Evolutionary conservation across 23 tunicate species (phyloP).

Genomic region (Ascidia mentula): DNA sequence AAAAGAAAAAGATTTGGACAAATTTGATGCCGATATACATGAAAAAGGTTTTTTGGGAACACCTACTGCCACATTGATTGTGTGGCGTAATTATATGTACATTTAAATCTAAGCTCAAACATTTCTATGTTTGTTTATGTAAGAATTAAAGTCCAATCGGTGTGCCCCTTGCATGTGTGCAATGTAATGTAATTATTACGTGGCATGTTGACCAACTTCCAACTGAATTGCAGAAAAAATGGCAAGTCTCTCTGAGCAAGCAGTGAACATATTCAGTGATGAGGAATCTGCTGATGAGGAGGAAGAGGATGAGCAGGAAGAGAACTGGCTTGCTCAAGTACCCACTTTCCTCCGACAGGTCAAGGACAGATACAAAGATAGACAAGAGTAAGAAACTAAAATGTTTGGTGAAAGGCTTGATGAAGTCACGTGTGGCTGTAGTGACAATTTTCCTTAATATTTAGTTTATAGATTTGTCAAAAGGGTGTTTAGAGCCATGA

Average conservation of each 20-base stretch:
- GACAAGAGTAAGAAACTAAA: slow-evolving; percentile 7
- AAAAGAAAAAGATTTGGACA: neutral
- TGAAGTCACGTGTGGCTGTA: no score
- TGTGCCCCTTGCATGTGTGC: neutral
- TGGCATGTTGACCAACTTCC: no score
- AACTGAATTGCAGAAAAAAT: neutral
- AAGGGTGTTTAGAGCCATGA: no score
- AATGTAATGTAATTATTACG: neutral
- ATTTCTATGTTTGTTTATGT: no score
- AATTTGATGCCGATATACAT: neutral
- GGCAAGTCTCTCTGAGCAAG: neutral
- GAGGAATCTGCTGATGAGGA: slow-evolving; percentile 51
- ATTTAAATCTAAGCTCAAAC: no score
- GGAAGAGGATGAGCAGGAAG: slow-evolving; percentile 54
- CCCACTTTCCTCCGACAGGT: slow-evolving; percentile 44
- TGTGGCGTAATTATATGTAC: no score
- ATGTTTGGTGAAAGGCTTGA: no score
- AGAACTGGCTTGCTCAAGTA: slow-evolving; percentile 32
- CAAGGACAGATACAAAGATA: slow-evolving; percentile 29
- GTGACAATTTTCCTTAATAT: no score
- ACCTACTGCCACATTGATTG: no score
- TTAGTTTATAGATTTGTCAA: no score
- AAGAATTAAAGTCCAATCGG: neutral
- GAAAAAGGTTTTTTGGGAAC: neutral
- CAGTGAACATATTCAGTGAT: slow-evolving; percentile 75